These are phyloP conservation scores for Noctua janthe DNA, from an alignment of 2,888 invertebrate species.

Conservation along the genomic window DNA sequence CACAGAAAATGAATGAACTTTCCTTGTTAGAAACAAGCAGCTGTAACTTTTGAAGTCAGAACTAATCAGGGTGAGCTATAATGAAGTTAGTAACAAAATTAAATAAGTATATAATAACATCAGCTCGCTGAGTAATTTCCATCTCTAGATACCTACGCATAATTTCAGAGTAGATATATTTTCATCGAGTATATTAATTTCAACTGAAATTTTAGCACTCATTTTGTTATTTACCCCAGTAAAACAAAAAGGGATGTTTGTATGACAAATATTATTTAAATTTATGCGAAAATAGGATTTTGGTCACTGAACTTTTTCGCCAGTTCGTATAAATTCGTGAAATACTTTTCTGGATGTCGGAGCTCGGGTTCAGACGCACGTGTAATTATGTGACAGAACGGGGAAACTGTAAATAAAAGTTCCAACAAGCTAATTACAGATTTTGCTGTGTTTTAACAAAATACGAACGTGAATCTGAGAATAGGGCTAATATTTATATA, in stretches of 20 bases:
- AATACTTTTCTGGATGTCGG: constrained; percentile 49
- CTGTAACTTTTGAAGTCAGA: neutral
- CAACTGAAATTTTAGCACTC: constrained; percentile 28
- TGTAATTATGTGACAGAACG: constrained; percentile 53
- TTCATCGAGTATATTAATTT: constrained; percentile 39
- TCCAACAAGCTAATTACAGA: constrained; percentile 52
- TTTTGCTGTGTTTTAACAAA: constrained; percentile 25
- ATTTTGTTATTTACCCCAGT: constrained; percentile 41
- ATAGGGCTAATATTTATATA: neutral
- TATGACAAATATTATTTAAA: constrained; percentile 64
- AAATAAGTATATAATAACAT: constrained; percentile 8
- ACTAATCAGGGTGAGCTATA: neutral
- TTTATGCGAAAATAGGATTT: constrained; percentile 63
- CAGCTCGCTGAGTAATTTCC: constrained; percentile 8
- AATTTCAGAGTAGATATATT: constrained; percentile 27
- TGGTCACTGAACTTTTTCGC: constrained; percentile 58
- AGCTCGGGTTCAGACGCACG: constrained; percentile 34
- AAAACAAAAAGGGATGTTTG: constrained; percentile 57
- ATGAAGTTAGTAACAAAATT: constrained; percentile 1
- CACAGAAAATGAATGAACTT: constrained; percentile 6
- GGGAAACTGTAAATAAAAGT: constrained; percentile 55
- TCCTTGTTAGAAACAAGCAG: neutral
- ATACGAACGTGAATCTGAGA: constrained; percentile 1
- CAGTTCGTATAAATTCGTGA: constrained; percentile 50
- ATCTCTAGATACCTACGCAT: neutral